These are phyloP conservation scores for Apis florea DNA, from an alignment of 1,140 invertebrate species.

Conservation along the genomic window DNA sequence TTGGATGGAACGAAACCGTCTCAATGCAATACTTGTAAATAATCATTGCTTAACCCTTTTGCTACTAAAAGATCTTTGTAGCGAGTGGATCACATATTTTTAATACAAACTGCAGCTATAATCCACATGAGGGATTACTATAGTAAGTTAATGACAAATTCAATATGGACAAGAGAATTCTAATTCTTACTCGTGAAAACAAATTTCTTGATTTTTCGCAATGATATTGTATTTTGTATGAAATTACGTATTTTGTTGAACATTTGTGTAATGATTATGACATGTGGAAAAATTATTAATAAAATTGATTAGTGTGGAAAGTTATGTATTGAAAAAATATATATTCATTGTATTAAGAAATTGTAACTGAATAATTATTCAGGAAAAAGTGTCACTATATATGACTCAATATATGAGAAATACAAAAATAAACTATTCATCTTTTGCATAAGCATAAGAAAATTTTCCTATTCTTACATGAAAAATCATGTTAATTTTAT, in stretches of 20 bases:
- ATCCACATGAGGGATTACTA: not conserved
- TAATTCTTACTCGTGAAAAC: not conserved
- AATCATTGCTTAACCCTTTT: constrained; percentile 21
- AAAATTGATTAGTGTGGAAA: too few relatives aligned
- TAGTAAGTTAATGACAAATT: not conserved
- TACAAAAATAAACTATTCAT: not conserved
- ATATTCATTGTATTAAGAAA: not conserved
- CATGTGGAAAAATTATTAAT: not conserved
- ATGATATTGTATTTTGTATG: not conserved
- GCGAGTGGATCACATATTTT: constrained; percentile 28
- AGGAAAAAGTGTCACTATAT: not conserved
- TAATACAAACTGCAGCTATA: constrained; percentile 4
- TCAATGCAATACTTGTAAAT: constrained; percentile 51
- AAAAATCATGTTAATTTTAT: not conserved
- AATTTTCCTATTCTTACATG: not conserved
- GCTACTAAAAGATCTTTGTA: constrained; percentile 15
- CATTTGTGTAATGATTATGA: not conserved
- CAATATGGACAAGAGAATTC: too few relatives aligned
- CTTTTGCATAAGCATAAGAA: not conserved
- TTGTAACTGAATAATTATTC: not conserved
- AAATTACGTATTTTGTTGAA: not conserved
- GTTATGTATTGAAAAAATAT: too few relatives aligned
- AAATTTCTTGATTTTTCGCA: not conserved
- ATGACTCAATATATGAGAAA: not conserved
- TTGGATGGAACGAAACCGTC: constrained; percentile 53